These are phyloP conservation scores for Synanthedon myopaeformis DNA, from an alignment of 2,888 invertebrate genomes.

Conservation along the genomic window DNA sequence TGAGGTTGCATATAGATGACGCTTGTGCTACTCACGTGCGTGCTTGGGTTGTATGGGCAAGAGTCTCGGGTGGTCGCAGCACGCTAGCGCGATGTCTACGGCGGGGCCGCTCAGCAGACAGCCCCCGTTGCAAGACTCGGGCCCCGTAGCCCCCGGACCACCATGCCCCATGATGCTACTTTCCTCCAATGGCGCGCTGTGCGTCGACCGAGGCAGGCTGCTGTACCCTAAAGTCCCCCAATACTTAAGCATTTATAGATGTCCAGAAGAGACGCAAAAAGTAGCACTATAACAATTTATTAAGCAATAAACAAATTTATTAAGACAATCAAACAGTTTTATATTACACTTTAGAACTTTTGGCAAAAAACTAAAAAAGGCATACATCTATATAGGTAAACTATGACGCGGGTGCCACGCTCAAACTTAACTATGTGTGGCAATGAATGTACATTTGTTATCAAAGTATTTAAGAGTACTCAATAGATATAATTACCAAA, in stretches of 20 bases:
- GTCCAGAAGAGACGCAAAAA: neutral
- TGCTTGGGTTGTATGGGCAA: slow-evolving; percentile 73
- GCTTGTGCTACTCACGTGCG: neutral
- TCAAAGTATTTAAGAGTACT: neutral
- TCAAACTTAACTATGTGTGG: too few relatives aligned
- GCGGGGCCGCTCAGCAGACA: slow-evolving; percentile 65
- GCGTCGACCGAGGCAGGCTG: slow-evolving; percentile 86
- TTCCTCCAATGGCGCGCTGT: slow-evolving; percentile 77
- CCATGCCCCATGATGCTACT: slow-evolving; percentile 58
- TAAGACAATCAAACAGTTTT: too few relatives aligned
- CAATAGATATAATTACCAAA: slow-evolving; percentile 55
- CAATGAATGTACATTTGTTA: too few relatives aligned
- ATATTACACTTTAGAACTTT: too few relatives aligned
- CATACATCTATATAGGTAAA: too few relatives aligned
- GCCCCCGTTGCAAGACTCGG: slow-evolving; percentile 62
- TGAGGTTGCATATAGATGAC: too few relatives aligned
- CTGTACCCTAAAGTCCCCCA: slow-evolving; percentile 75
- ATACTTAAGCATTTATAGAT: neutral
- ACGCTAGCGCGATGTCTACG: slow-evolving; percentile 68
- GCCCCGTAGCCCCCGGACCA: slow-evolving; percentile 22
- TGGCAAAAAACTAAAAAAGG: too few relatives aligned
- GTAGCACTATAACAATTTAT: neutral
- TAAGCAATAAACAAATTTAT: too few relatives aligned
- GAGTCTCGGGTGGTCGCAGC: slow-evolving; percentile 76
- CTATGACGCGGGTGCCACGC: too few relatives aligned